Conservation (phyloP, 2,888 invertebrate genomes). For the Cosmia pyralina region DNA sequence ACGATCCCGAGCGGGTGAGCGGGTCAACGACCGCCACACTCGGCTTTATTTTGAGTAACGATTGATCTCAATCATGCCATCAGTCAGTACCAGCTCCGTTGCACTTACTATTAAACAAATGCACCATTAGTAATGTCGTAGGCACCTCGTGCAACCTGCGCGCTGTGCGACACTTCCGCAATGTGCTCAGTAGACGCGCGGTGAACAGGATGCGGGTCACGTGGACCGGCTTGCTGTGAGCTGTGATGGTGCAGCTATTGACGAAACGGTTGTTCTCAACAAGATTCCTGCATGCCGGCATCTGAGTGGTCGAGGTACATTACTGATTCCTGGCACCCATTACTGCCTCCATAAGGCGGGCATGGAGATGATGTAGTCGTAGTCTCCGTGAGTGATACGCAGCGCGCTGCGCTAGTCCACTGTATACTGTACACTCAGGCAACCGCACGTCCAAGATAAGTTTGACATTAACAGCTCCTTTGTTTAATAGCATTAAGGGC, state of each 20-base stretch:
- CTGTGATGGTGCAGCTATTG: not conserved
- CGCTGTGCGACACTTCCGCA: not conserved
- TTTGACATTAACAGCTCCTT: not conserved
- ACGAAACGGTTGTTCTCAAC: not conserved
- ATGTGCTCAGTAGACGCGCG: not conserved
- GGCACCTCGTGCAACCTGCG: not conserved
- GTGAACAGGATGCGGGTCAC: slow-evolving; percentile 2
- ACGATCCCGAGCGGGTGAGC: not conserved
- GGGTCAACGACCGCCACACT: slow-evolving; percentile 32
- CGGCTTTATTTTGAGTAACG: slow-evolving; percentile 23
- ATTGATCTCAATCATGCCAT: not conserved
- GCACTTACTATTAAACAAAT: slow-evolving; percentile 14
- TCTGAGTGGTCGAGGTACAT: slow-evolving; percentile 14
- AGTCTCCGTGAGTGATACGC: not conserved
- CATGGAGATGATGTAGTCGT: not conserved
- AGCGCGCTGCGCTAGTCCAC: not conserved
- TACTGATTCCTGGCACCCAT: slow-evolving; percentile 21
- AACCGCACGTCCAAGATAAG: too few species aligned
- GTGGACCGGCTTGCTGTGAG: not conserved
- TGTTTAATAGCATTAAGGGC: not conserved
- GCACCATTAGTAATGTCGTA: not conserved
- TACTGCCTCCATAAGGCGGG: not conserved
- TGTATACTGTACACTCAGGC: not conserved
- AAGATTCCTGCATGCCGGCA: not conserved
- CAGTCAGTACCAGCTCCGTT: not conserved